phyloP scores from a whole-genome alignment of 2,113 vertebrate species.

The Phycodurus eques region DNA sequence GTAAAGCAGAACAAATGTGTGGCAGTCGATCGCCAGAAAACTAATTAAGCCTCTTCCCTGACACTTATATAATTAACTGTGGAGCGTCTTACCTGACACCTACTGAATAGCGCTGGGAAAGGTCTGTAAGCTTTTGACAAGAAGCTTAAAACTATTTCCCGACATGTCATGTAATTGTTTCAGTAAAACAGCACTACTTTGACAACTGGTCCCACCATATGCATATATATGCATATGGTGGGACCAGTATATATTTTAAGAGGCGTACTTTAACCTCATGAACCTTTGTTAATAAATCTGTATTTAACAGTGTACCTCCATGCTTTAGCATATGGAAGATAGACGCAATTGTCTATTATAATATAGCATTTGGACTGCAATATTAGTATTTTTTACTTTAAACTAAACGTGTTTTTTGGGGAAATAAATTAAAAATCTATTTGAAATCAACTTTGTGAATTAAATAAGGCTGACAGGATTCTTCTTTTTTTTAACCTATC shows the following conservation, averaged over 20 bases:
- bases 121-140: constrained; percentile 10
- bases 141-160: background rate
- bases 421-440: background rate
- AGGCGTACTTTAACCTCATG: background rate
- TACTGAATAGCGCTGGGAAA: background rate
- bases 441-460: background rate
- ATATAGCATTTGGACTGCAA: background rate
- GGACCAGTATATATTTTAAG: no score
- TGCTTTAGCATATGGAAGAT: background rate
- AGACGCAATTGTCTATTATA: background rate
- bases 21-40: background rate
- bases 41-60: background rate
- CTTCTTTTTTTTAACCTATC: no score
- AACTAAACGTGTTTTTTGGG: background rate
- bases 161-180: constrained; percentile 2
- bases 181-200: background rate
- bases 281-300: constrained; percentile 5
- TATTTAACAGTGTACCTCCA: background rate
- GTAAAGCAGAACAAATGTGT: background rate
- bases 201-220: background rate
- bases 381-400: background rate
- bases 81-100: background rate
- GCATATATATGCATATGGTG: no score
- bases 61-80: background rate
- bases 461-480: constrained; percentile 1